Conservation (phyloP, 1,140 invertebrate genomes). For the Batillaria attramentaria region DNA sequence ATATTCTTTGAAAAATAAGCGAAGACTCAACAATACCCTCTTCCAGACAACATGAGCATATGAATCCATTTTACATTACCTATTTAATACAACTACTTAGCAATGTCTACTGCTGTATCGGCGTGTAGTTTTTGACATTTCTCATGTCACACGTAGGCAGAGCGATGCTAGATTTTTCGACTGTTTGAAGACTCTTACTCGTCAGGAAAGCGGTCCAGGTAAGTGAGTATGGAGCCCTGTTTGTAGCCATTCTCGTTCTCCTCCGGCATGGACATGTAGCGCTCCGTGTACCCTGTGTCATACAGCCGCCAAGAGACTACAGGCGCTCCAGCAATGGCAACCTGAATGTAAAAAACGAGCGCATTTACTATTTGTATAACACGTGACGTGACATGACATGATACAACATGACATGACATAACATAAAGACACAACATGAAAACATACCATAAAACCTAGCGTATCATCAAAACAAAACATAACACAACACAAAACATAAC, state of each 20-base stretch:
- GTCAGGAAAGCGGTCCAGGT: constrained; percentile 66
- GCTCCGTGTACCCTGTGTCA: constrained; percentile 93
- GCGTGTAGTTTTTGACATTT: not conserved
- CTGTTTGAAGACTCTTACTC: constrained; percentile 52
- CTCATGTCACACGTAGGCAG: not conserved
- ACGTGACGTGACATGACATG: too few species aligned
- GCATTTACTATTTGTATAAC: too few species aligned
- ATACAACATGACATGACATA: too few species aligned
- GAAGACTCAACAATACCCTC: not conserved
- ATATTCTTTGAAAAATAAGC: not conserved
- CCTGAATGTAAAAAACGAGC: too few species aligned
- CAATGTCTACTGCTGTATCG: not conserved
- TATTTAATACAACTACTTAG: not conserved
- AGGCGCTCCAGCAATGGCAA: constrained; percentile 95
- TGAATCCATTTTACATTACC: not conserved
- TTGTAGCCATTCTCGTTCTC: constrained; percentile 85
- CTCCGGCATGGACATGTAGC: constrained; percentile 96
- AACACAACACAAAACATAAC: too few species aligned
- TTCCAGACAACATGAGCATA: not conserved
- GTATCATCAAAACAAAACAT: too few species aligned
- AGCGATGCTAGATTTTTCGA: not conserved
- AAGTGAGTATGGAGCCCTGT: constrained; percentile 70
- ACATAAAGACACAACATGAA: too few species aligned
- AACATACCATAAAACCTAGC: too few species aligned
- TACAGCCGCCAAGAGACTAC: constrained; percentile 96